Percentiles rank a stretch among this genome's conserved stretches.
phyloP scores from a whole-genome alignment of 1,140 invertebrate genomes.

The Phortica variegata region DNA sequence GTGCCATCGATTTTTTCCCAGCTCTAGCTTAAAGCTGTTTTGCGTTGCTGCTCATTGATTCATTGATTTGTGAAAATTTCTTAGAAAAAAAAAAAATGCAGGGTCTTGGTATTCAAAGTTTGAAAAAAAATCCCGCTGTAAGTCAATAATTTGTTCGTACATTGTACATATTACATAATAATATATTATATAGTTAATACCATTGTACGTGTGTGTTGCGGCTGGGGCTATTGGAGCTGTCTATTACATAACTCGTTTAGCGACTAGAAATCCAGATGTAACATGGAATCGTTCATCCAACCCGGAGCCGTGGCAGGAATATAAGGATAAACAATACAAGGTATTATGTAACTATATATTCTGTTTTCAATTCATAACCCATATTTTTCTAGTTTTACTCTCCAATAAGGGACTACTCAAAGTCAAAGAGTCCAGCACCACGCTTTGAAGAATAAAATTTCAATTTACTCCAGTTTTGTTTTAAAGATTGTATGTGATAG shows the following conservation, averaged over 20 bases:
- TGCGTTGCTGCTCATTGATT: too few relatives aligned
- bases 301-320: conserved; percentile 78
- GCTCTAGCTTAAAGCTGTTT: too few relatives aligned
- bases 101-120: conserved; percentile 58
- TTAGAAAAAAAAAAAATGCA: conserved; percentile 54
- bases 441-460: conserved; percentile 64
- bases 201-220: conserved; percentile 72
- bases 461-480: too few relatives aligned
- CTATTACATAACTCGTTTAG: conserved; percentile 69
- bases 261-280: conserved; percentile 76
- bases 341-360: conserved; percentile 56
- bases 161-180: conserved; percentile 12
- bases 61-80: too few relatives aligned
- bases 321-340: conserved; percentile 78
- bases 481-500: too few relatives aligned
- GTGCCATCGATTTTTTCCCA: too few relatives aligned
- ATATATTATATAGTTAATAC: conserved; percentile 67
- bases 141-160: conserved; percentile 30
- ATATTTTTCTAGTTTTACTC: conserved; percentile 67
- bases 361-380: conserved; percentile 11
- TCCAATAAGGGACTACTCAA: conserved; percentile 64
- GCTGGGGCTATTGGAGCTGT: conserved; percentile 64
- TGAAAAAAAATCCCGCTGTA: conserved; percentile 68
- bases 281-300: conserved; percentile 71
- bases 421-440: conserved; percentile 65